Evolutionary conservation across 2,113 vertebrate genomes (phyloP).

Genomic region (Tyto alba): DNA sequence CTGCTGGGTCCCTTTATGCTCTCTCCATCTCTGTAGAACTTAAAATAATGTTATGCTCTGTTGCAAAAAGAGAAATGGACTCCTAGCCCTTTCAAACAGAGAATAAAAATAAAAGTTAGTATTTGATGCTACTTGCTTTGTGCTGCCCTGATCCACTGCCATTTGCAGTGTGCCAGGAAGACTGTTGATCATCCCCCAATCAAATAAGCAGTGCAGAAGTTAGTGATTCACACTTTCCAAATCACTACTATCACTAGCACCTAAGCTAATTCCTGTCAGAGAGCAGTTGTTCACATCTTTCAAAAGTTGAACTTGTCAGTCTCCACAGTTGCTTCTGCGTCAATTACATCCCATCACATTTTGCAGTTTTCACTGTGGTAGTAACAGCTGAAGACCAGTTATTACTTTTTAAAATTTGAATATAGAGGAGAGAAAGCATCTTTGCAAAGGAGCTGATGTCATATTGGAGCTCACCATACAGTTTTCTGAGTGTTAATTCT

Average conservation of each 20-base stretch:
- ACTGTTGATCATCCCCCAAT: background rate
- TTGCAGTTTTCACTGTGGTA: background rate
- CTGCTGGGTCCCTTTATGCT: background rate
- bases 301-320: background rate
- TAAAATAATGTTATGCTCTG: background rate
- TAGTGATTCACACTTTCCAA: background rate
- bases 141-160: background rate
- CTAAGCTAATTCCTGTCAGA: background rate
- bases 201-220: background rate
- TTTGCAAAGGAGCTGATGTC: background rate
- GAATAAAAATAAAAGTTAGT: background rate
- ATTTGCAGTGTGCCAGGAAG: background rate
- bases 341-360: background rate
- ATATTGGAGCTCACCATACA: background rate
- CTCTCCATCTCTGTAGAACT: background rate
- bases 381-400: background rate
- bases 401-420: background rate
- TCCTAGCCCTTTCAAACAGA: background rate
- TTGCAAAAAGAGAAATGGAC: background rate
- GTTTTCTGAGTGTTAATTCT: background rate
- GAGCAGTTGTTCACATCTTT: background rate
- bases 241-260: background rate
- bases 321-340: background rate
- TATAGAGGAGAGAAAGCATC: background rate
- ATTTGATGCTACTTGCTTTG: background rate